Evolutionary conservation across 1,140 invertebrate genomes (phyloP).

Genomic region (Trialeurodes vaporariorum): DNA sequence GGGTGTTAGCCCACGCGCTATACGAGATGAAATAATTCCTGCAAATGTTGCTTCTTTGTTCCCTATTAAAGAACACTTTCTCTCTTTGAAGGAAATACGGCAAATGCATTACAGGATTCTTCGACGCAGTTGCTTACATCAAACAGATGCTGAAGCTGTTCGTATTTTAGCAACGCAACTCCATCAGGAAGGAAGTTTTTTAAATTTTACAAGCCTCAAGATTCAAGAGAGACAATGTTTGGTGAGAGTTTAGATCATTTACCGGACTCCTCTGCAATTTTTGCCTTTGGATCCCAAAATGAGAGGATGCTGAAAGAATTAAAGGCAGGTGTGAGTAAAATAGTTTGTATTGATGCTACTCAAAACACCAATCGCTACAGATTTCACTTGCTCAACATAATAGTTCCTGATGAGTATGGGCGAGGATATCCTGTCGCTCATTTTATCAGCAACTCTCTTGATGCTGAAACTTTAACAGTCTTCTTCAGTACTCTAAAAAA

Average conservation of each 20-base stretch:
- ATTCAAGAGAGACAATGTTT: neutral
- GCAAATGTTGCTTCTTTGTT: neutral
- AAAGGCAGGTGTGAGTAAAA: neutral
- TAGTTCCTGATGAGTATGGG: constrained; percentile 5
- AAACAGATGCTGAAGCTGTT: neutral
- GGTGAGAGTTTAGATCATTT: neutral
- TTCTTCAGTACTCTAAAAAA: neutral
- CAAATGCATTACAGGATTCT: neutral
- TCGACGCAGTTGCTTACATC: neutral
- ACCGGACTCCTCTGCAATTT: neutral
- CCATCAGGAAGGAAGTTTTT: neutral
- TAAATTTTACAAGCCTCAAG: neutral
- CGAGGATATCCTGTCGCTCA: neutral
- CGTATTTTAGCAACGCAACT: neutral
- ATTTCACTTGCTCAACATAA: neutral
- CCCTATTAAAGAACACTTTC: neutral
- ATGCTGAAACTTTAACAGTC: neutral
- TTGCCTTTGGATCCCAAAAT: neutral
- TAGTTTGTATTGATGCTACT: constrained; percentile 1
- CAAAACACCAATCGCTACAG: neutral
- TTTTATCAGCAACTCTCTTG: neutral
- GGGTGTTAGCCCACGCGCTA: neutral
- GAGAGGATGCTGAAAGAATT: neutral
- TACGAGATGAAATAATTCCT: neutral
- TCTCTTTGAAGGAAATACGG: neutral